Percentiles rank a stretch among this genome's conserved stretches.
These are phyloP conservation scores for Helicoverpa armigera DNA, from an alignment of 1,140 invertebrate genomes.

Conservation along the genomic window DNA sequence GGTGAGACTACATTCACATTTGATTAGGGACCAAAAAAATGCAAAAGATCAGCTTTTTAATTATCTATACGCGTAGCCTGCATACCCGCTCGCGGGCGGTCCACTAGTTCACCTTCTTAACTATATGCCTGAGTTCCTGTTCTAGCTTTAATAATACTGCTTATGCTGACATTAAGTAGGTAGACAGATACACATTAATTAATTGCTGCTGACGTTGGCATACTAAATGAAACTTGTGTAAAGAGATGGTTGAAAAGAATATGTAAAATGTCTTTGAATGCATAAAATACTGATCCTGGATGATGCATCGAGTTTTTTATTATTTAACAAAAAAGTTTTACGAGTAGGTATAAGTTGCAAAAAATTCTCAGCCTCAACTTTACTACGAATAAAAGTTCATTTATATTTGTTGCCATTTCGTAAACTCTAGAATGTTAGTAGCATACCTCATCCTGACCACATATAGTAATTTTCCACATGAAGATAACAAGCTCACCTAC, in stretches of 20 bases:
- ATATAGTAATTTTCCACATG: slow-evolving; percentile 19
- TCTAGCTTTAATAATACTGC: slow-evolving; percentile 29
- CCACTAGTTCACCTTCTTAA: slow-evolving; percentile 36
- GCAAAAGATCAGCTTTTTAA: slow-evolving; percentile 9
- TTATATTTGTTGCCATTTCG: background rate
- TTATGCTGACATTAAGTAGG: slow-evolving; percentile 12
- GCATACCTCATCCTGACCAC: background rate
- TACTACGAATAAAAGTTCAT: background rate
- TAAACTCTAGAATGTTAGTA: background rate
- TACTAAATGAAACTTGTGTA: background rate
- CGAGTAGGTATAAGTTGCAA: no score
- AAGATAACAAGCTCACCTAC: slow-evolving; percentile 4
- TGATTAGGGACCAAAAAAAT: slow-evolving; percentile 16
- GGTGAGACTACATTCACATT: background rate
- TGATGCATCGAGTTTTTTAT: no score
- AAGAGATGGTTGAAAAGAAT: background rate
- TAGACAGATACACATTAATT: background rate
- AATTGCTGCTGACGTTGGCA: background rate
- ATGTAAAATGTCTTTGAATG: background rate
- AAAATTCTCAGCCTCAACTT: background rate
- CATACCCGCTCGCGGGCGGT: background rate
- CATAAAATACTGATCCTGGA: no score
- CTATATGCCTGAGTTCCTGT: slow-evolving; percentile 18
- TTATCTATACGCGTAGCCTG: slow-evolving; percentile 7
- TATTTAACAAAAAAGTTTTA: no score